Evolutionary conservation across 2,888 invertebrate species (phyloP), one percentile per base, ranked within the genome.

Genomic region (Pristionchus fissidentatus): DNA sequence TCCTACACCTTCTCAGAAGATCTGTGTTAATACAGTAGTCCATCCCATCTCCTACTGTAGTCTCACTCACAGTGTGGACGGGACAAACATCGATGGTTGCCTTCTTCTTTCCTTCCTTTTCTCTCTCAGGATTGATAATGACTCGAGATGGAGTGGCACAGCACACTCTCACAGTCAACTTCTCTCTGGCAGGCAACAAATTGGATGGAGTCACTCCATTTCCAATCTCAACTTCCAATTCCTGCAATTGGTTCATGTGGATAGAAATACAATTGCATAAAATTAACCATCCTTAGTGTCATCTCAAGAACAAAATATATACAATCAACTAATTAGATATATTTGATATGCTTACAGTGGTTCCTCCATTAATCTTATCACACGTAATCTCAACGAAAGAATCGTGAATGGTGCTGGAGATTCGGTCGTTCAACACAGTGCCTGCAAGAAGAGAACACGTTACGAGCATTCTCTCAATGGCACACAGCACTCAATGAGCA

Each of bases 81-180:
- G 90, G 90, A 84, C 90, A 90, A 32, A 29, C 57, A 13, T 57
- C 57, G 5, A 57, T 57, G 29, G 29, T n/a, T 57, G 57, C n/a
- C 10, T 57, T n/a, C 26, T 26, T 57, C 3, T n/a, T 26, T n/a
- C 26, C 26, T n/a, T 85, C 75, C 7, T 84, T 73, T 57, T 82
- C 52, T n/a, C 70, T 32, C 29, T 85, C 70, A 19, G 86, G 77
- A 26, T 82, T 66, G 29, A 89, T 85, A n/a, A 86, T 84, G 32
- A 90, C 49, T 49, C 89, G 83, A 49, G 84, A 85, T n/a, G 90
- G 88, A 19, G 78, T 75, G 19, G 87, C 84, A 70, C 90, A 90
- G 77, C 90, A 90, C 29, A 90, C 83, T 2, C 80, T 81, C 35
- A 90, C 78, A 15, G 73, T 83, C 13, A 86, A 75, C 13, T 83